A percentile compares a stretch with the other conserved stretches of the same genome.
Evolutionary conservation across 2,797 vertebrate species (phyloP).

Genomic region (Acrossocheilus wenchowensis): DNA sequence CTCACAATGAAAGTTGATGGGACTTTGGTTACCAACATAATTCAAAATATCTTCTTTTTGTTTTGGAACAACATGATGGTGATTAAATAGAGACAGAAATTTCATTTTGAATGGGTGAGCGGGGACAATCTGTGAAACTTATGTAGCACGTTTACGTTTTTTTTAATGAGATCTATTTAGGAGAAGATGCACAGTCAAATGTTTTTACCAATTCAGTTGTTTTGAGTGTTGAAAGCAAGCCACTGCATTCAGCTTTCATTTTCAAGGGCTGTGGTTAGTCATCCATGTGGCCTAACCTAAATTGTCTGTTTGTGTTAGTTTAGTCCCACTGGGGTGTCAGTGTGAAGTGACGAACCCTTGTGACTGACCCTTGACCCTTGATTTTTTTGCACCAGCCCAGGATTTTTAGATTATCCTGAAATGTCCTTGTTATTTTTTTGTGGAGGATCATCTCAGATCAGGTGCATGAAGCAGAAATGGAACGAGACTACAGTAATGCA

Average conservation of each 20-base stretch:
- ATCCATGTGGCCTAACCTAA: background rate
- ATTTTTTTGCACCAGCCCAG: background rate
- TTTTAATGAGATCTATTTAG: background rate
- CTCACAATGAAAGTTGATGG: background rate
- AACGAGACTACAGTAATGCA: background rate
- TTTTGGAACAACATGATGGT: background rate
- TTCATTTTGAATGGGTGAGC: background rate
- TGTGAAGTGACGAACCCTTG: conserved; percentile 17
- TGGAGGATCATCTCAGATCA: conserved; percentile 19
- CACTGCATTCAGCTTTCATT: background rate
- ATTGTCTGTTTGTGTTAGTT: conserved; percentile 22
- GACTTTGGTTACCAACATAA: background rate
- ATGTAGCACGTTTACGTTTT: background rate
- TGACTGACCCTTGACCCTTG: conserved; percentile 18
- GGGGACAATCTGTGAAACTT: background rate
- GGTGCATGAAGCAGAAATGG: background rate
- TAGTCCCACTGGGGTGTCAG: background rate
- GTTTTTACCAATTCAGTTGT: background rate
- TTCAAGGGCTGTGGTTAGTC: background rate
- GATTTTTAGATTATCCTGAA: background rate
- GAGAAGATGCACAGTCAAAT: background rate
- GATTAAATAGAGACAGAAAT: background rate
- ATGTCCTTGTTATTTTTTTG: background rate
- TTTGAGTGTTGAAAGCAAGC: background rate
- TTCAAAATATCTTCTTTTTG: background rate